Base-by-base conservation (phyloP, 2,888 invertebrate species). In the Plagodis dolabraria region DNA sequence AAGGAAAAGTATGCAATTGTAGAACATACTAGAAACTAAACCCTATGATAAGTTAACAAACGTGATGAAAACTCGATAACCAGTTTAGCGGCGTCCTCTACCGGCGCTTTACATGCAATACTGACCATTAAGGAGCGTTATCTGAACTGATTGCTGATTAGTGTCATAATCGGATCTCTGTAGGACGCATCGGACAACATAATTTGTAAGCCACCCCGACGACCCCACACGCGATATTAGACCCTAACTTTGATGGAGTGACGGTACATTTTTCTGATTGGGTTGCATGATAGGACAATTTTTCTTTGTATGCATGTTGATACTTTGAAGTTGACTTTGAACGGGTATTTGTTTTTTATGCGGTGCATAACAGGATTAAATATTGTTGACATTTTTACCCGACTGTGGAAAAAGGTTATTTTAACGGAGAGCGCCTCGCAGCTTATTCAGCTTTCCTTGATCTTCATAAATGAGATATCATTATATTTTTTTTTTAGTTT, bases 111-210 rank as follows among this genome's bases (percentile, higher is more conserved):
- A 40, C 40, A 9, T 33, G 42, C 33, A 22, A 2, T n/a, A 11
- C 22, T 10, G n/a, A 48, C 44, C 44, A 33, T 38, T 22, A 48
- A 33, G 45, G 22, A 33, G 55, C 8, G 38, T 33, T 38, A 38
- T 11, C 49, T 34, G 34, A 11, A 38, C 55, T 55, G 55, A 55
- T 55, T 49, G 55, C 44, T 38, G 49, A 55, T 55, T 55, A 55
- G 43, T 40, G 36, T 35, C 47, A 10, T 54, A 54, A 54, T 54
- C 47, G 47, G 54, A 54, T 48, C 40, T 47, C 42, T 7, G 35
- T 11, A 9, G 34, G 42, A 42, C 10, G 34, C 8, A 11, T 11
- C 9, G 22, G 45, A 12, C 9, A 34, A 38, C 44, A 46, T 33
- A 46, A 36, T 47, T 34, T 47, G 42, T 40, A 40, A 49, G 33